phyloP scores from a whole-genome alignment of 1,140 invertebrate genomes.

The Diachasmimorpha longicaudata region DNA sequence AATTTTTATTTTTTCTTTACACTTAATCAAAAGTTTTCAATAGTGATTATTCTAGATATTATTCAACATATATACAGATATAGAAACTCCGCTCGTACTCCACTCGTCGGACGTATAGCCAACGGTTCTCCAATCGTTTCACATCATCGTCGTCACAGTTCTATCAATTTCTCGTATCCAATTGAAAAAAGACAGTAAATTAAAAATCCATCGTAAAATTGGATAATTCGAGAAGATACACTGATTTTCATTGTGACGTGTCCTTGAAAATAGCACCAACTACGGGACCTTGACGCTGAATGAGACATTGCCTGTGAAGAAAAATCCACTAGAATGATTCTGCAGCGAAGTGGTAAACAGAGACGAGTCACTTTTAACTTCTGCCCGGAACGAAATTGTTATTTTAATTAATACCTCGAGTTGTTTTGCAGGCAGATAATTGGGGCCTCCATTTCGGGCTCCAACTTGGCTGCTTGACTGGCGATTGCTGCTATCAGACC shows the following conservation, averaged over 20 bases:
- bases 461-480: conserved; percentile 56
- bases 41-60: background rate
- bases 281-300: conserved; percentile 53
- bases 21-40: too few relatives aligned
- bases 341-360: too few relatives aligned
- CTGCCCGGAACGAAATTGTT: background rate
- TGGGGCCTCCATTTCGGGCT: conserved; percentile 49
- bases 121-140: background rate
- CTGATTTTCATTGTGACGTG: conserved; percentile 38
- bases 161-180: background rate
- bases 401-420: conserved; percentile 47
- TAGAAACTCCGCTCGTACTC: background rate
- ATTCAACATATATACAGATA: background rate
- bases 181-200: background rate
- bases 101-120: background rate
- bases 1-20: too few relatives aligned
- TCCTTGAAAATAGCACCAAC: conserved; percentile 60
- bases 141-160: background rate
- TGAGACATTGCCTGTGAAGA: conserved; percentile 56
- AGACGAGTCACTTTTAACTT: background rate
- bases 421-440: conserved; percentile 57
- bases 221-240: conserved; percentile 20
- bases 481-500: conserved; percentile 60
- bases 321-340: conserved; percentile 3
- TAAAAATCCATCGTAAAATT: conserved; percentile 30